Percentiles rank a stretch among this genome's conserved stretches.
Evolutionary conservation across 1,140 invertebrate species (phyloP).

Genomic region (Nasonia vitripennis): DNA sequence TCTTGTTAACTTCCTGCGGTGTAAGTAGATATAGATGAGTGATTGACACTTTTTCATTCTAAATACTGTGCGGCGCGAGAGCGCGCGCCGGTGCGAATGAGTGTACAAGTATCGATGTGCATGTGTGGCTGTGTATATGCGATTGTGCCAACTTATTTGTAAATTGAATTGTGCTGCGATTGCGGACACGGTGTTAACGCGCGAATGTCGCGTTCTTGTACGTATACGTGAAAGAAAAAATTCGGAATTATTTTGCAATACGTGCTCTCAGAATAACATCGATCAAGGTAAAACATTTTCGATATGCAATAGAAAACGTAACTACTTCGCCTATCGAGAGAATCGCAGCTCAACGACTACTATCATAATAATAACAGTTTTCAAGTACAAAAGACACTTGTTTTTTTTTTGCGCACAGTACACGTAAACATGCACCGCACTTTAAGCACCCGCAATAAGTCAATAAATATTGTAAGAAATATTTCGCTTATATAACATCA

Average conservation of each 20-base stretch:
- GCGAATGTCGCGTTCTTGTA: neutral
- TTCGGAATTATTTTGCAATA: neutral
- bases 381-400: slow-evolving; percentile 51
- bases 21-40: neutral
- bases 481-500: slow-evolving; percentile 34
- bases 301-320: slow-evolving; percentile 42
- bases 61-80: neutral
- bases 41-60: slow-evolving; percentile 33
- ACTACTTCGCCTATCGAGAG: slow-evolving; percentile 41
- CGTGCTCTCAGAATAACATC: slow-evolving; percentile 30
- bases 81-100: neutral
- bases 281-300: slow-evolving; percentile 41
- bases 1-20: neutral
- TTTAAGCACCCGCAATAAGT: slow-evolving; percentile 47
- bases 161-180: slow-evolving; percentile 38
- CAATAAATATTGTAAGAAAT: slow-evolving; percentile 49
- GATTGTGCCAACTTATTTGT: slow-evolving; percentile 27
- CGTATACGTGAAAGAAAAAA: slow-evolving; percentile 5
- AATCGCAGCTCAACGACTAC: slow-evolving; percentile 37
- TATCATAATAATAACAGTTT: slow-evolving; percentile 30
- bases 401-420: slow-evolving; percentile 9
- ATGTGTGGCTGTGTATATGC: neutral
- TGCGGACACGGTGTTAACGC: slow-evolving; percentile 8
- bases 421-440: neutral
- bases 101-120: neutral